These are phyloP conservation scores for Rostratula benghalensis DNA, from an alignment of 2,113 vertebrate genomes.

Conservation along the genomic window DNA sequence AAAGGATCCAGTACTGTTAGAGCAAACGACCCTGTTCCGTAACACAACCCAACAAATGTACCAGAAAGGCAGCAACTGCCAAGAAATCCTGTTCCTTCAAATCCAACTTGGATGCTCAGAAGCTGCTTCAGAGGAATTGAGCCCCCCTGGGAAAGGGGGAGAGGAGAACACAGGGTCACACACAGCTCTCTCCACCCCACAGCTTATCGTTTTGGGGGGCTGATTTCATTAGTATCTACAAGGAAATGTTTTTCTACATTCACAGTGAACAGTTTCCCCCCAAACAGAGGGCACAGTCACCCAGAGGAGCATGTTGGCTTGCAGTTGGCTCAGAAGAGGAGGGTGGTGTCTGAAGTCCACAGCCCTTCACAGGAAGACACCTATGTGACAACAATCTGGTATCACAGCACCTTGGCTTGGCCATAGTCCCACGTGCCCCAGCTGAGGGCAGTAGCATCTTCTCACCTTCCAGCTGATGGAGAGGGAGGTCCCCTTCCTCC, in stretches of 20 bases:
- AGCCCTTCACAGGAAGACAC: not conserved
- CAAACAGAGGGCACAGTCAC: accelerated
- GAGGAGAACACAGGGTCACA: not conserved
- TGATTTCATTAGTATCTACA: accelerated
- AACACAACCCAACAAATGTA: accelerated
- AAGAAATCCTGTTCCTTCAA: not conserved
- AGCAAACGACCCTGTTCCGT: not conserved
- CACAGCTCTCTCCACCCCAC: not conserved
- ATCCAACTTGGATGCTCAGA: not conserved
- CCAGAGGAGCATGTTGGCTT: not conserved
- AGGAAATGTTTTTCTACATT: not conserved
- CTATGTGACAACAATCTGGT: accelerated
- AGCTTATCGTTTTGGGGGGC: not conserved
- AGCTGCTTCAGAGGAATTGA: not conserved
- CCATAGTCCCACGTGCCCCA: accelerated
- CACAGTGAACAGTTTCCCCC: not conserved
- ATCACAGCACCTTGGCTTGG: accelerated
- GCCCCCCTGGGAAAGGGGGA: not conserved
- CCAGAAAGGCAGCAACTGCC: not conserved
- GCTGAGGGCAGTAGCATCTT: accelerated
- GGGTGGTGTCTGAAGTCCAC: not conserved
- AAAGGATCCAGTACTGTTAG: accelerated
- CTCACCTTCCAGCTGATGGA: not conserved
- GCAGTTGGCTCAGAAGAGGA: not conserved
- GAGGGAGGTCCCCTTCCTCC: not conserved